Evolutionary conservation across 2,888 invertebrate species (phyloP).

Genomic region (Camponotus fellah): DNA sequence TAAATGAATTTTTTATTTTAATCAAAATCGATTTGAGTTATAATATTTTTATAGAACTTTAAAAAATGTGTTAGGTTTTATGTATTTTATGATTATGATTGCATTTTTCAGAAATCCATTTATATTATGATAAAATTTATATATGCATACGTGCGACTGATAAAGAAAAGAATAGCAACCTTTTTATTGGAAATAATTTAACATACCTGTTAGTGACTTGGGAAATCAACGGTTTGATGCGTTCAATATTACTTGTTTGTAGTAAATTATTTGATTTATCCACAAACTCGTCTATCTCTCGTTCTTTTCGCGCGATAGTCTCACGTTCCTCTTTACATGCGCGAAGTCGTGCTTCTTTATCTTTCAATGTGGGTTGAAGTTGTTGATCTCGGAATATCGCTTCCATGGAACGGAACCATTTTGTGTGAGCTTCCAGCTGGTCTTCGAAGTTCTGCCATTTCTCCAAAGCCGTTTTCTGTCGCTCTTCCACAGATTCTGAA

Average conservation of each 20-base stretch:
- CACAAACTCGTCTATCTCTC: conserved; percentile 94
- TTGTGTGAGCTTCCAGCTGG: conserved; percentile 92
- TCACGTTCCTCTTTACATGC: conserved; percentile 92
- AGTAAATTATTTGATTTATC: conserved; percentile 96
- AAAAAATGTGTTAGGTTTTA: too few relatives aligned
- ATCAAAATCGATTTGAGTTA: too few relatives aligned
- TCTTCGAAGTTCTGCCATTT: conserved; percentile 96
- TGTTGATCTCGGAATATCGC: conserved; percentile 95
- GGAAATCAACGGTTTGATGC: conserved; percentile 94
- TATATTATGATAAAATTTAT: neutral
- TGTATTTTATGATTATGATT: neutral
- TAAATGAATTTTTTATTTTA: too few relatives aligned
- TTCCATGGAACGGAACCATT: conserved; percentile 95
- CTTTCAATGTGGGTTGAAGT: conserved; percentile 92
- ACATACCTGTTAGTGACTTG: conserved; percentile 93
- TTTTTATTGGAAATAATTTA: conserved; percentile 3
- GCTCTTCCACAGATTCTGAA: conserved; percentile 89
- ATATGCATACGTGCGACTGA: neutral
- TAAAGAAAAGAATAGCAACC: neutral
- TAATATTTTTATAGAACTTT: too few relatives aligned
- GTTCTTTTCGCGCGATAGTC: conserved; percentile 92
- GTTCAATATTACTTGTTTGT: conserved; percentile 94
- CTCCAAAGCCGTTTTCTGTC: conserved; percentile 91
- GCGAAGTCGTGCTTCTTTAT: conserved; percentile 92
- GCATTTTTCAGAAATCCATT: neutral